These are phyloP conservation scores for Seira musarum DNA, from an alignment of 2,888 invertebrate species.

Conservation along the genomic window DNA sequence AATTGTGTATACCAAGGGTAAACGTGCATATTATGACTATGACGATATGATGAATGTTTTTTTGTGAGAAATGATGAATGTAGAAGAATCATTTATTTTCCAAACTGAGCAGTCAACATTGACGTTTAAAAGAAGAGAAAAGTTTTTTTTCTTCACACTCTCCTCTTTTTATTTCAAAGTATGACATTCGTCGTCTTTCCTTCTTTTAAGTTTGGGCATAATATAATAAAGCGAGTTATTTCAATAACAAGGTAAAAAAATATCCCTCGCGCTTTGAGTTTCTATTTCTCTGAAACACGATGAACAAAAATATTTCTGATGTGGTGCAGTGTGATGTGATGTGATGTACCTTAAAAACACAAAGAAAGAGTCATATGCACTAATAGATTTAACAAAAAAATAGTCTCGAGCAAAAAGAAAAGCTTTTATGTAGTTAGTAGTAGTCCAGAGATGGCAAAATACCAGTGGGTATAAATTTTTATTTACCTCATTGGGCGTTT, in stretches of 20 bases:
- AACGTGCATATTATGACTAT: conserved; percentile 46
- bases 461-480: no score
- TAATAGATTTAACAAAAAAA: no score
- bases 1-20: conserved; percentile 16
- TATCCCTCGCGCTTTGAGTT: no score
- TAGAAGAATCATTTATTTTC: conserved; percentile 54
- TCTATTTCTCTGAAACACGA: background rate
- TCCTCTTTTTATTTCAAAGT: conserved; percentile 35
- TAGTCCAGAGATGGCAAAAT: no score
- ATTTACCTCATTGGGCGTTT: no score
- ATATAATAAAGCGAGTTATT: conserved; percentile 40
- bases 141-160: conserved; percentile 46
- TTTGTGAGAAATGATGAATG: conserved; percentile 54
- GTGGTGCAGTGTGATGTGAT: no score
- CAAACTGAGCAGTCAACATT: conserved; percentile 52
- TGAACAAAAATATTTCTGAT: conserved; percentile 4
- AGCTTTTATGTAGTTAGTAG: no score
- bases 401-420: conserved; percentile 5
- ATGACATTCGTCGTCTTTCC: no score
- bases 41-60: conserved; percentile 55
- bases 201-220: no score
- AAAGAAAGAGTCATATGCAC: no score
- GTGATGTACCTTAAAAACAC: no score
- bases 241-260: conserved; percentile 31
- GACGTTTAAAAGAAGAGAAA: conserved; percentile 50